Conservation (phyloP, 2,888 invertebrate genomes). For the Thumatha senex region DNA sequence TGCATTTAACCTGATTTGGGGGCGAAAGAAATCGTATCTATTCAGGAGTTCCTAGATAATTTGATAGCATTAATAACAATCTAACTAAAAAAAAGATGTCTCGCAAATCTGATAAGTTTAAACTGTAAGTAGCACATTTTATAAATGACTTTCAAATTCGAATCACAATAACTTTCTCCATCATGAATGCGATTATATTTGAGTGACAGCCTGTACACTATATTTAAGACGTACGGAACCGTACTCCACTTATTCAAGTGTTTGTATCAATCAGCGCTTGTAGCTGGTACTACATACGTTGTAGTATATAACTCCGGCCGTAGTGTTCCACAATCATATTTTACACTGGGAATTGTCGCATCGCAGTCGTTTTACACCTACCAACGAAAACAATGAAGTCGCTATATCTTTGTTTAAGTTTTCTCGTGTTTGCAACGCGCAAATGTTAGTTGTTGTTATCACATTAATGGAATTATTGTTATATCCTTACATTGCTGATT, state of each 20-base stretch:
- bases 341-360: constrained; percentile 24
- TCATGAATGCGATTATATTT: constrained; percentile 1
- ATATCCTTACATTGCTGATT: background rate
- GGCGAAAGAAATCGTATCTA: too few species aligned
- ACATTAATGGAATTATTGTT: background rate
- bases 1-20: too few species aligned
- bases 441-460: constrained; percentile 42
- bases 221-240: constrained; percentile 11
- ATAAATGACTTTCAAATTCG: background rate
- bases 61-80: too few species aligned
- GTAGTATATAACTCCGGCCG: constrained; percentile 25
- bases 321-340: constrained; percentile 25
- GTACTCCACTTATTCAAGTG: constrained; percentile 12
- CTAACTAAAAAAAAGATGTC: too few species aligned
- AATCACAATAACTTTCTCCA: constrained; percentile 3
- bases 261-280: constrained; percentile 19
- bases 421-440: constrained; percentile 36
- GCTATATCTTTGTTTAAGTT: constrained; percentile 43
- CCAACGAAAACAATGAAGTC: constrained; percentile 51
- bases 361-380: constrained; percentile 10
- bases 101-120: too few species aligned
- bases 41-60: too few species aligned
- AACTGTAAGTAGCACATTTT: background rate
- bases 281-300: constrained; percentile 25
- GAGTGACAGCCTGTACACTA: background rate